A percentile compares a stretch with the other conserved stretches of the same genome.
These are phyloP conservation scores for Pocillopora damicornis DNA, from an alignment of 64 coral and sea anemone genomes.

Conservation along the genomic window DNA sequence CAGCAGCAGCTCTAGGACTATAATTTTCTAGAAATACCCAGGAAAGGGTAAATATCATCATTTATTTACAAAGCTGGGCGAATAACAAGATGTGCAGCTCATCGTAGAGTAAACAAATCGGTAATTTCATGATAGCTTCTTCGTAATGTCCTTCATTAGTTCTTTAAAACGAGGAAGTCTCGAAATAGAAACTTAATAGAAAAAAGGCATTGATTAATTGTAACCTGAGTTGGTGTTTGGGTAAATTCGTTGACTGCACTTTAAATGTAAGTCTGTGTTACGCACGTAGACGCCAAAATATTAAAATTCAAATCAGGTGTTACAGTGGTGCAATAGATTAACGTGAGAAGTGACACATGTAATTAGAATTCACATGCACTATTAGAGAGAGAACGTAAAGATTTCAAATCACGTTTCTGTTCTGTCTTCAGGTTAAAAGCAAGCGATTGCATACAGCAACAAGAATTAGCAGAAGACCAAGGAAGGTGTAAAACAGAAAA, in stretches of 20 bases:
- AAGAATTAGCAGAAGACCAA: not conserved
- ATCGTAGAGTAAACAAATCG: not conserved
- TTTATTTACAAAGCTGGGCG: not conserved
- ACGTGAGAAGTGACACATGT: constrained; percentile 17
- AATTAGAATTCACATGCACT: not conserved
- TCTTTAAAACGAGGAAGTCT: not conserved
- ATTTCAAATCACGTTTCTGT: not conserved
- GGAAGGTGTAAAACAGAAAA: not conserved
- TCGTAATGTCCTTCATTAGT: not conserved
- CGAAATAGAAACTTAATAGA: not conserved
- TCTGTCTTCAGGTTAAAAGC: not conserved
- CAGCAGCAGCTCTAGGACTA: not conserved
- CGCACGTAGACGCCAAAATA: not conserved
- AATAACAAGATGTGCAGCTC: not conserved
- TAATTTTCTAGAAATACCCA: not conserved
- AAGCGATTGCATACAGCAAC: too few relatives aligned
- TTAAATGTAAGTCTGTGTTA: not conserved
- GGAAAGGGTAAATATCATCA: not conserved
- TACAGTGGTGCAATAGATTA: not conserved
- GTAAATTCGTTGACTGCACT: not conserved
- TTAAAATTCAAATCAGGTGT: not conserved
- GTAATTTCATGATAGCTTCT: not conserved
- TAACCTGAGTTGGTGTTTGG: not conserved
- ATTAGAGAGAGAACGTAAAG: not conserved
- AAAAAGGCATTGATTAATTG: not conserved